Percentiles rank a stretch among this genome's conserved stretches.
phyloP scores from a whole-genome alignment of 2,113 vertebrate species.

The Rhinolophus ferrumequinum region DNA sequence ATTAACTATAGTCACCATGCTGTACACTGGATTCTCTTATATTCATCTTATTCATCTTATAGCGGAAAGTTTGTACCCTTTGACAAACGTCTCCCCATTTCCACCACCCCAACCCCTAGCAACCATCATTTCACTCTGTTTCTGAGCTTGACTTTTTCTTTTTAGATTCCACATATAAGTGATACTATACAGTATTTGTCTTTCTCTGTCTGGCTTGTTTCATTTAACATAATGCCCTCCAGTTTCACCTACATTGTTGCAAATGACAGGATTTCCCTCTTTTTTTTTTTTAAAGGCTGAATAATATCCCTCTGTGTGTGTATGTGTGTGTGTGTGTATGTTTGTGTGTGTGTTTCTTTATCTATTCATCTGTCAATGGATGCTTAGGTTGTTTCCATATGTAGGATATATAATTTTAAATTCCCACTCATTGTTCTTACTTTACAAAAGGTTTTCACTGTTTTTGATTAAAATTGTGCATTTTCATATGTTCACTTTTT shows the following conservation, averaged over 20 bases:
- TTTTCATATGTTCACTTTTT: neutral
- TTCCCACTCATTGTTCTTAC: neutral
- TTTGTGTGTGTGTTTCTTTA: no score
- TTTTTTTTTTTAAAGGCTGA: neutral
- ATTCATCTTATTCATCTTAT: neutral
- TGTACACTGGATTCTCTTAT: neutral
- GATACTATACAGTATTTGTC: neutral
- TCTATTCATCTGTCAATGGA: neutral
- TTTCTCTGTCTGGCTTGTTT: neutral
- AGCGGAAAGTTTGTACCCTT: neutral
- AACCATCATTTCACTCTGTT: neutral
- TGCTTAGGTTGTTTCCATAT: neutral
- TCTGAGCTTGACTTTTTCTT: neutral
- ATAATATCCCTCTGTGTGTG: neutral
- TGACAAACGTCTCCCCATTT: neutral
- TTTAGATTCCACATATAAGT: neutral
- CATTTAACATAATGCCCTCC: neutral
- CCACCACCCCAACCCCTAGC: neutral
- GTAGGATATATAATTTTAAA: neutral
- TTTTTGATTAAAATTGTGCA: neutral
- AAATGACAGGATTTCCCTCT: neutral
- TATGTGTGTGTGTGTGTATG: no score
- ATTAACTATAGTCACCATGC: neutral
- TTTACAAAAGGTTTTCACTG: neutral
- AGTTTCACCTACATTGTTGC: neutral